phyloP scores from a whole-genome alignment of 2,797 vertebrate genomes.

The Austrolebias charrua region DNA sequence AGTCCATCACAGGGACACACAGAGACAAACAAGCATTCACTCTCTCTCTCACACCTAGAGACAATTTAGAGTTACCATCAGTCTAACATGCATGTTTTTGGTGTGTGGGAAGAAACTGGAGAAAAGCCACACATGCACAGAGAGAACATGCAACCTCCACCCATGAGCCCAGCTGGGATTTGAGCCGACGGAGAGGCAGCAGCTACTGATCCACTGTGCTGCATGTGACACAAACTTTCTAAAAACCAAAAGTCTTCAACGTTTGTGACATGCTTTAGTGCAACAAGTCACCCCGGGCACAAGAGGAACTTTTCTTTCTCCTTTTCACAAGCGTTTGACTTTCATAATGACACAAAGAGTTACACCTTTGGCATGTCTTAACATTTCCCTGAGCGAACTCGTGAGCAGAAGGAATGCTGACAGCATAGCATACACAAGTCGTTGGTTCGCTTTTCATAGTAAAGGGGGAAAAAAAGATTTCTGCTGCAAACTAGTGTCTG shows the following conservation, averaged over 20 bases:
- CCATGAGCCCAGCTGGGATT: no score
- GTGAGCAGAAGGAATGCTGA: slow-evolving; percentile 29
- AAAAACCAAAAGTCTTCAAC: neutral
- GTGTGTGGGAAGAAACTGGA: no score
- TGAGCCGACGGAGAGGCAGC: no score
- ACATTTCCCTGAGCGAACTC: slow-evolving; percentile 4
- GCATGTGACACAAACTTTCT: no score
- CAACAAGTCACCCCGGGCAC: slow-evolving; percentile 5
- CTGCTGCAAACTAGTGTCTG: neutral
- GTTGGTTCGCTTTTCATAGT: slow-evolving; percentile 23
- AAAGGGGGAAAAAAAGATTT: slow-evolving; percentile 3
- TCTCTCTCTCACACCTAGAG: no score
- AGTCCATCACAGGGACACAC: no score
- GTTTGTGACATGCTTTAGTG: neutral
- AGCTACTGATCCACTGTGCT: no score
- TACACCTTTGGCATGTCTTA: slow-evolving; percentile 33
- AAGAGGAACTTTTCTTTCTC: slow-evolving; percentile 22
- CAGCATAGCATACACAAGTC: slow-evolving; percentile 20
- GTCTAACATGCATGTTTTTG: no score
- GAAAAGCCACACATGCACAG: no score
- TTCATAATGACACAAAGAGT: slow-evolving; percentile 8
- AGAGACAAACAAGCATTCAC: no score
- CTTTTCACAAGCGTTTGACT: slow-evolving; percentile 17
- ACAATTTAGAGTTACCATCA: no score
- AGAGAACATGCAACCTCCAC: no score